Percentiles rank a stretch among this genome's conserved stretches.
phyloP scores from a whole-genome alignment of 2,797 vertebrate genomes.

The Gymnopithys bicolor region DNA sequence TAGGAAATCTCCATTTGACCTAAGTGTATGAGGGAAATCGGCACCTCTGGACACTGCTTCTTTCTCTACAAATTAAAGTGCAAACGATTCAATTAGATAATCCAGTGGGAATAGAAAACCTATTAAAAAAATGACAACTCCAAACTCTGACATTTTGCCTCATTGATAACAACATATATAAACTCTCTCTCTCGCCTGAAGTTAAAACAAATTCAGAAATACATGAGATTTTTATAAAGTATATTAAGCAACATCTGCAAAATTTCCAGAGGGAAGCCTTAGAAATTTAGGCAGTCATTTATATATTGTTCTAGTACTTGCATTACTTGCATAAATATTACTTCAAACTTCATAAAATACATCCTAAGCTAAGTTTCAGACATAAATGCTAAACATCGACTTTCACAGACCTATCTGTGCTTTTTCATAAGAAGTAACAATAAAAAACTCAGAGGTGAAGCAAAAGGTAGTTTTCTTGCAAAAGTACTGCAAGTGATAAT shows the following conservation, averaged over 20 bases:
- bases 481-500: neutral
- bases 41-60: neutral
- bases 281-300: slow-evolving; percentile 27
- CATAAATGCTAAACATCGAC: neutral
- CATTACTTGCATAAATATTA: neutral
- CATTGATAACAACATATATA: neutral
- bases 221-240: neutral
- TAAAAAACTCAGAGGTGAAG: neutral
- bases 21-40: neutral
- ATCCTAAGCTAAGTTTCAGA: neutral
- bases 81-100: slow-evolving; percentile 26
- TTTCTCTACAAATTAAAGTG: neutral
- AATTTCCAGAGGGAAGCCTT: slow-evolving; percentile 4
- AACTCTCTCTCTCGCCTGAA: neutral
- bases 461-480: neutral
- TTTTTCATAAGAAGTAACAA: neutral
- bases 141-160: slow-evolving; percentile 16
- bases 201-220: slow-evolving; percentile 48
- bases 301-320: neutral
- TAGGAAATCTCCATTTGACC: neutral
- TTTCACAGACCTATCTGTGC: neutral
- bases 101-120: slow-evolving; percentile 32
- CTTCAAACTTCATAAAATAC: neutral
- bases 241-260: neutral
- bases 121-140: slow-evolving; percentile 13